Base-by-base conservation (phyloP, 1,140 invertebrate genomes). In the Melanaphis sacchari region DNA sequence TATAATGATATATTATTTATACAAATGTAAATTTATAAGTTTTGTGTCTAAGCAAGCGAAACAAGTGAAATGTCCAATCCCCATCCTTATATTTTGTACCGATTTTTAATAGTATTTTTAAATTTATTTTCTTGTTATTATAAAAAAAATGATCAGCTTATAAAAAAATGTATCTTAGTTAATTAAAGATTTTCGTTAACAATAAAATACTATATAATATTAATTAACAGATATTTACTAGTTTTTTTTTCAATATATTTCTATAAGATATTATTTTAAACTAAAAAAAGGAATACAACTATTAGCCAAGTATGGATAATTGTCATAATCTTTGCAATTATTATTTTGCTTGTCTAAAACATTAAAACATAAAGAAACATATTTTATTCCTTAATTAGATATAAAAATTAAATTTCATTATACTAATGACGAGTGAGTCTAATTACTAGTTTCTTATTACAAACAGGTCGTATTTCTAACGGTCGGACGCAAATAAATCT, bases 401-500 rank as follows among this genome's bases (percentile, higher is more conserved):
- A 54, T 26, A 89, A 54, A 38, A 89, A 18, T 26, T 21, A 38
- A 54, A 89, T 54, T 89, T 8, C 36, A 54, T 89, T 54, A 89
- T 40, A 89, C 36, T 82, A 87, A 87, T 87, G 41, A 87, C 31
- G 6, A 52, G 36, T 89, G 46, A 18, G 36, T 54, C 18, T 89
- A 89, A 54, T 54, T 89, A 54, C 87, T 89, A 3, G 88, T 89
- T 40, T 89, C 46, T 11, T 54, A 89, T 89, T 38, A 89, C 88
- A 89, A 54, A 59, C 22, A 59, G 22, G 9, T 54, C n/a, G 22
- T 89, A 54, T 49, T 89, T 89, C 31, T 24, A 54, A 38, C 36
- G 4, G 46, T 89, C 3, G 18, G 36, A 40, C 24, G 22, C 6
- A 54, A 54, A 89, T 54, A 89, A 40, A 89, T 54, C 36, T 26